Conservation (phyloP, 2,797 vertebrate species). For the Siniperca scherzeri region DNA sequence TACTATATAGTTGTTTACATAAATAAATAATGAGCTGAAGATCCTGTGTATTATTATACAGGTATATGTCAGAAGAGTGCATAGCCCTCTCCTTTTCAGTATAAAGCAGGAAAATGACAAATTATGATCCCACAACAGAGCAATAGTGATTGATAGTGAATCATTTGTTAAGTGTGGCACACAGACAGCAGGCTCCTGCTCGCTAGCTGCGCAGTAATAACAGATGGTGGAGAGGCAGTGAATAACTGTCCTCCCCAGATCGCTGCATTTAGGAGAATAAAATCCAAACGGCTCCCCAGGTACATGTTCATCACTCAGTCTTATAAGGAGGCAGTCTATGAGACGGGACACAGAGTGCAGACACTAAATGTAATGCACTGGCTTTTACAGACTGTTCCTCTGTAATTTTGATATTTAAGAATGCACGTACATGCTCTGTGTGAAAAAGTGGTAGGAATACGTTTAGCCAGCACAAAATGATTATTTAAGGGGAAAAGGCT, state of each 20-base stretch:
- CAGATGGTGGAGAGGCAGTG: conserved; percentile 64
- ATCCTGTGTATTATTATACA: neutral
- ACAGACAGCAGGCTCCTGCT: conserved; percentile 53
- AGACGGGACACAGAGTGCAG: conserved; percentile 43
- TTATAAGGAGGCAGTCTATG: conserved; percentile 51
- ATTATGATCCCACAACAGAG: conserved; percentile 22
- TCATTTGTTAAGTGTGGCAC: conserved; percentile 57
- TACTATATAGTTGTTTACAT: neutral
- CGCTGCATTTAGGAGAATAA: conserved; percentile 69
- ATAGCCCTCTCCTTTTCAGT: neutral
- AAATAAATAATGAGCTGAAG: conserved; percentile 5
- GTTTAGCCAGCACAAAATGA: conserved; percentile 5
- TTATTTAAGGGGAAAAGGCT: conserved; percentile 1
- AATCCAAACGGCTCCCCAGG: conserved; percentile 71
- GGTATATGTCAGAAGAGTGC: neutral
- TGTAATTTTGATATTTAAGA: conserved; percentile 25
- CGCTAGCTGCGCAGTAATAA: conserved; percentile 53
- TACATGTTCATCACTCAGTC: conserved; percentile 66
- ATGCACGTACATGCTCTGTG: conserved; percentile 18
- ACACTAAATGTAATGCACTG: conserved; percentile 36
- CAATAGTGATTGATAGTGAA: conserved; percentile 55
- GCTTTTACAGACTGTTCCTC: conserved; percentile 27
- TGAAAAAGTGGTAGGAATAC: neutral
- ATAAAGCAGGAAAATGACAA: conserved; percentile 30
- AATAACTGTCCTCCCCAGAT: conserved; percentile 63